A percentile compares a stretch with the other conserved stretches of the same genome.
These are phyloP conservation scores for Calephelis nemesis DNA, from an alignment of 1,140 invertebrate genomes.

Conservation along the genomic window DNA sequence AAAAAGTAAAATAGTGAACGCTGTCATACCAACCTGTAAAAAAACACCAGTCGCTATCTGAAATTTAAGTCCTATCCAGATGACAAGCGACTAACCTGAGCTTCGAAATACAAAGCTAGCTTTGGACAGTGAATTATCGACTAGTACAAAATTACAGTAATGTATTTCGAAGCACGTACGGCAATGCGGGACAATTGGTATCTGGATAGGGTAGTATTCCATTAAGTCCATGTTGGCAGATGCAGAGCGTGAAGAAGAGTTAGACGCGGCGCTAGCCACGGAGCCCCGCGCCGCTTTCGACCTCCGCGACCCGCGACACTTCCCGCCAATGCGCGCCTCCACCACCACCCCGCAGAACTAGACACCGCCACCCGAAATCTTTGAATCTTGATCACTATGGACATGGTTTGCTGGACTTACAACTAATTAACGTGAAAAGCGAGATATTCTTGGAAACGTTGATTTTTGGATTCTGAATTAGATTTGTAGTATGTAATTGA, in stretches of 20 bases:
- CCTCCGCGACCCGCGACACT: constrained; percentile 90
- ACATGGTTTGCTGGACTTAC: constrained; percentile 7
- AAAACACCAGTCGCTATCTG: too few species aligned
- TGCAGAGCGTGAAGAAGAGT: constrained; percentile 88
- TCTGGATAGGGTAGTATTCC: neutral
- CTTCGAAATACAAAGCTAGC: too few species aligned
- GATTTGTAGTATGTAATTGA: too few species aligned
- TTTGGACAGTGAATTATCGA: neutral
- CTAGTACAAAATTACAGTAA: neutral
- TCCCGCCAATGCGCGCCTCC: constrained; percentile 85
- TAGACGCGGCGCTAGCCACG: constrained; percentile 83
- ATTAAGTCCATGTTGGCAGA: constrained; percentile 79
- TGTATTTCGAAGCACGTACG: neutral
- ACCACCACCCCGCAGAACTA: constrained; percentile 21
- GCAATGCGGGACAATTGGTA: neutral
- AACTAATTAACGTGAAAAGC: neutral
- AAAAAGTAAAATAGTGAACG: too few species aligned
- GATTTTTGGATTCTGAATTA: too few species aligned
- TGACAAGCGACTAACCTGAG: too few species aligned
- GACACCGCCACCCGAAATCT: neutral
- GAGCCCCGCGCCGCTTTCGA: constrained; percentile 84
- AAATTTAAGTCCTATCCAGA: too few species aligned
- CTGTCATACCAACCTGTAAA: too few species aligned
- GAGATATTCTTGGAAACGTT: neutral
- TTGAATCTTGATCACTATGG: neutral